phyloP scores from a whole-genome alignment of 2,113 vertebrate species.

The Mixornis gularis region DNA sequence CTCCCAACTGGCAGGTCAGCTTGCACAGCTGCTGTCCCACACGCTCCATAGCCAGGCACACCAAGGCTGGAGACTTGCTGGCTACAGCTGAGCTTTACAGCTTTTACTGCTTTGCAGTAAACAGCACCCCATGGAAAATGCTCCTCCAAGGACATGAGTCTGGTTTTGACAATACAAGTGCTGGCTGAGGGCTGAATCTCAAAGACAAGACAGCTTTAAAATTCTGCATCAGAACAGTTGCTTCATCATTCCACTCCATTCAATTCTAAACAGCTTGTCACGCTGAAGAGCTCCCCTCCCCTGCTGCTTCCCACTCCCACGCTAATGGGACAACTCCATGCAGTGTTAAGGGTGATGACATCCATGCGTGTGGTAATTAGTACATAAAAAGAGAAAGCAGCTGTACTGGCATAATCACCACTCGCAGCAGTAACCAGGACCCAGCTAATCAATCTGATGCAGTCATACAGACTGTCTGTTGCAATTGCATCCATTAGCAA shows the following conservation, averaged over 20 bases:
- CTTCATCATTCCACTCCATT: conserved; percentile 14
- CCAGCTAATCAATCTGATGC: conserved; percentile 53
- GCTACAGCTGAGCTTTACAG: not conserved
- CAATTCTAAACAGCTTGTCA: conserved; percentile 36
- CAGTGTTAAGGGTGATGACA: conserved; percentile 58
- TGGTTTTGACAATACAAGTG: not conserved
- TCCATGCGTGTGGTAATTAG: conserved; percentile 45
- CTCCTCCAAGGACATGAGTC: not conserved
- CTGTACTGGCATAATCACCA: conserved; percentile 51
- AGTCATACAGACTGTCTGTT: conserved; percentile 29
- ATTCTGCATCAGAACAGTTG: not conserved
- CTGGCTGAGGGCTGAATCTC: not conserved
- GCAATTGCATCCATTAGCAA: conserved; percentile 45
- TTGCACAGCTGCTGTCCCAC: not conserved
- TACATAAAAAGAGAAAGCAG: conserved; percentile 48
- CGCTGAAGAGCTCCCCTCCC: conserved; percentile 10
- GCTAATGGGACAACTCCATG: conserved; percentile 54
- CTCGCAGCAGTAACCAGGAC: conserved; percentile 50
- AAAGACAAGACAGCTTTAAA: not conserved
- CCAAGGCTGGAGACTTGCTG: not conserved
- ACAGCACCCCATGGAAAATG: not conserved
- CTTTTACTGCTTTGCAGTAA: not conserved
- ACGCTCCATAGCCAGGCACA: accelerated
- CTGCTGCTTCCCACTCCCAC: conserved; percentile 48
- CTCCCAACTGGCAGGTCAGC: not conserved